phyloP scores from a whole-genome alignment of 2,113 vertebrate species.

The Nestor notabilis region DNA sequence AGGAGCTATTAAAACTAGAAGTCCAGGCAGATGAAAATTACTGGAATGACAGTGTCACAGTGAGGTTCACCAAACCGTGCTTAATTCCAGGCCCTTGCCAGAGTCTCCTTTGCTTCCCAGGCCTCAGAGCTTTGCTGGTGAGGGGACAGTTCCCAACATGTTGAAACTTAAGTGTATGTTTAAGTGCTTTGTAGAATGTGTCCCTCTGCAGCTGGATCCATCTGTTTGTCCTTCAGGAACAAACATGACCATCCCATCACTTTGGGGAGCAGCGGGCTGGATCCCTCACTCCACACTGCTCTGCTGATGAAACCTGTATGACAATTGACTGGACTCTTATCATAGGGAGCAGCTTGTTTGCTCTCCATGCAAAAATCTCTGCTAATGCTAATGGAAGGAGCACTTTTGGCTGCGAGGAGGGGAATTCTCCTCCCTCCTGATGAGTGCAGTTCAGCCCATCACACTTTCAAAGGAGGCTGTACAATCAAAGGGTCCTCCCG shows the following conservation, averaged over 20 bases:
- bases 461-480: not conserved
- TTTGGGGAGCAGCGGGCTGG: not conserved
- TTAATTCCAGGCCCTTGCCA: not conserved
- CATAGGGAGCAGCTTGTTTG: accelerated
- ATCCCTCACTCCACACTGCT: accelerated
- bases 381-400: not conserved
- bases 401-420: not conserved
- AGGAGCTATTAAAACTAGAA: not conserved
- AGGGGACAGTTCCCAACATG: not conserved
- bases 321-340: not conserved
- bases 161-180: not conserved
- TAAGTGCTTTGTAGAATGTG: not conserved
- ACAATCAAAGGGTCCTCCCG: not conserved
- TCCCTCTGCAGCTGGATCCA: accelerated
- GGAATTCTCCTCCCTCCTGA: not conserved
- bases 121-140: not conserved
- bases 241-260: not conserved
- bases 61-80: not conserved
- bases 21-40: not conserved
- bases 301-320: not conserved
- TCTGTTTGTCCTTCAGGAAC: not conserved
- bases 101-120: not conserved
- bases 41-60: not conserved
- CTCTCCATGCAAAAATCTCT: not conserved
- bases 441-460: not conserved